Base-by-base conservation (phyloP, 2,888 invertebrate genomes). In the Cacoxenus indagator region DNA sequence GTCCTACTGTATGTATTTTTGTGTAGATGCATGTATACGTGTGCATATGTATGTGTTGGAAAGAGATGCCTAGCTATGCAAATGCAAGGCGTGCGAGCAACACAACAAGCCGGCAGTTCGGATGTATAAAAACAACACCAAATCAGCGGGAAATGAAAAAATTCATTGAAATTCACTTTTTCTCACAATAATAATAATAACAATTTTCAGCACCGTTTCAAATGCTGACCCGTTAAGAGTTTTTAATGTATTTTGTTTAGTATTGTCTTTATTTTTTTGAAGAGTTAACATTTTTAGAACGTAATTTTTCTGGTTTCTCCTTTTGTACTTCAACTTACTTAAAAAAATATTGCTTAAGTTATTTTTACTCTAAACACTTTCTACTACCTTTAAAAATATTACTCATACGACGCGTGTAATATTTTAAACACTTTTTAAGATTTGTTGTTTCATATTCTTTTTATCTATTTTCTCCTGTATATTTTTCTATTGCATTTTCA, bases 401-500 rank as follows among this genome's bases (percentile, higher is more conserved):
- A 81, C 80, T 80, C 82, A 81, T 81, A 78, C 78, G 80, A 78
- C 78, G 78, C 80, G 66, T 73, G 64, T 68, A n/a, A 0, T n/a
- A n/a, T n/a, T n/a, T n/a, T 64, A 19, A 31, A 17, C 61, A 37
- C 43, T 11, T 43, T 73, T 65, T 71, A 67, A 19, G 43, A 55
- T 62, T 37, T 62, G 3, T 8, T 26, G 8, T 24, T n/a, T n/a
- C n/a, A 22, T 14, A 59, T 66, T 69, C 37, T 29, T 19, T 27
- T 67, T 17, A 9, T 22, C 11, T 24, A 29, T 64, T 64, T 29
- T 55, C 24, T 62, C 9, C 8, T 26, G 8, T 24, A 22, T 14
- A 59, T 66, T 69, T 46, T 29, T 19, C 22, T 67, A 11, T 11
- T 22, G 19, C n/a, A 29, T 64, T 64, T 29, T 55, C 24, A 26